Evolutionary conservation across 2,888 invertebrate genomes (phyloP).

Genomic region (Phaedon cochleariae): DNA sequence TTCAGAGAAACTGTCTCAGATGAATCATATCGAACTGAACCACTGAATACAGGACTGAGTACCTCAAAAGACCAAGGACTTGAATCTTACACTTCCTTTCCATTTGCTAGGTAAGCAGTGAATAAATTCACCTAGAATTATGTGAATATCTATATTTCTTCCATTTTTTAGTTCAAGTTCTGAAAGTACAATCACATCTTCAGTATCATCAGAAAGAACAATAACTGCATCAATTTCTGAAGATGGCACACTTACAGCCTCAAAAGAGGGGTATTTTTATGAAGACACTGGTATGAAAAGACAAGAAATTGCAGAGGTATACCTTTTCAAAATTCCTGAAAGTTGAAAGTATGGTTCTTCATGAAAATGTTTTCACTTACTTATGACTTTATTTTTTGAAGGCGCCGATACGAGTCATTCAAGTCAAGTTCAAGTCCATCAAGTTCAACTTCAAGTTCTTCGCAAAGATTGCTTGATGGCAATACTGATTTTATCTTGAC

Average conservation of each 20-base stretch:
- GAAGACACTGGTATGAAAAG: not conserved
- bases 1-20: too few species aligned
- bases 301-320: not conserved
- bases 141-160: not conserved
- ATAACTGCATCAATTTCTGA: not conserved
- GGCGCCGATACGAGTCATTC: not conserved
- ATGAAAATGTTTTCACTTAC: not conserved
- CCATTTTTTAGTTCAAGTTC: not conserved
- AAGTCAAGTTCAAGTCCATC: not conserved
- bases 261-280: not conserved
- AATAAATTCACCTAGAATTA: not conserved
- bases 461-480: too few species aligned
- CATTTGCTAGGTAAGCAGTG: not conserved
- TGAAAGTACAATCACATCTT: not conserved
- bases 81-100: not conserved
- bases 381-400: not conserved
- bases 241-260: not conserved
- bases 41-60: not conserved
- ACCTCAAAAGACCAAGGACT: not conserved
- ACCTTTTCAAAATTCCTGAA: not conserved
- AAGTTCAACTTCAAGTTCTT: not conserved
- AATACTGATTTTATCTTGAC: too few species aligned
- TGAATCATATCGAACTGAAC: too few species aligned
- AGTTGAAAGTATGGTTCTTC: not conserved
- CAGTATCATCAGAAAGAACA: not conserved